phyloP scores from a whole-genome alignment of 1,140 invertebrate genomes.

The Caenorhabditis briggsae region DNA sequence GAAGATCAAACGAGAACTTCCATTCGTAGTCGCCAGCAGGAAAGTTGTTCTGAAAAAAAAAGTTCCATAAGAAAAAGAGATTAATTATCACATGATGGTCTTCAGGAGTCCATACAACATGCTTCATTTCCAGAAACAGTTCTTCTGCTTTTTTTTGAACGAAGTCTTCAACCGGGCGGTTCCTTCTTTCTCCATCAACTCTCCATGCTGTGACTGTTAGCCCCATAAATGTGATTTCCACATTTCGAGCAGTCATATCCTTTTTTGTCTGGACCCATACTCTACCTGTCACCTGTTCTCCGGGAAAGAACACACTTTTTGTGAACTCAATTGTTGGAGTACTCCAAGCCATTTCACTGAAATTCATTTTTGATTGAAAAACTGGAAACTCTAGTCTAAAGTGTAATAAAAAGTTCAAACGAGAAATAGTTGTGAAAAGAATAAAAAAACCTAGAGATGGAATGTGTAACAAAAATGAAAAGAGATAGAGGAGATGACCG shows the following conservation, averaged over 20 bases:
- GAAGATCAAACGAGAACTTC: conserved; percentile 47
- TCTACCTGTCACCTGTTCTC: conserved; percentile 10
- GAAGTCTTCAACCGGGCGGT: background rate
- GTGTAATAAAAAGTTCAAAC: too few species aligned
- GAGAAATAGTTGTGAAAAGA: too few species aligned
- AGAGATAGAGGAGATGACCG: too few species aligned
- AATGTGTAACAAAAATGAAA: too few species aligned
- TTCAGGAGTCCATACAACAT: conserved; percentile 2
- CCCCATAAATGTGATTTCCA: conserved; percentile 20
- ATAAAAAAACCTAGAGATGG: too few species aligned
- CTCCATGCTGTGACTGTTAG: background rate
- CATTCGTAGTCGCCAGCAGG: conserved; percentile 31
- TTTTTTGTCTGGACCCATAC: background rate
- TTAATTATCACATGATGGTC: background rate
- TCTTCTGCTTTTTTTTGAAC: background rate
- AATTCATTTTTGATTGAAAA: too few species aligned
- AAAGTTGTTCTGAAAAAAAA: conserved; percentile 14
- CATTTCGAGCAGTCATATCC: background rate
- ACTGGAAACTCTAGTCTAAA: too few species aligned
- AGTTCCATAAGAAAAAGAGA: background rate
- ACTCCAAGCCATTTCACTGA: conserved; percentile 8
- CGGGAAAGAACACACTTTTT: background rate
- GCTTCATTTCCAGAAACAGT: background rate
- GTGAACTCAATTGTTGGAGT: background rate
- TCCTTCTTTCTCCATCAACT: background rate